phyloP scores from a whole-genome alignment of 2,113 vertebrate species.

The Hassar affinis region DNA sequence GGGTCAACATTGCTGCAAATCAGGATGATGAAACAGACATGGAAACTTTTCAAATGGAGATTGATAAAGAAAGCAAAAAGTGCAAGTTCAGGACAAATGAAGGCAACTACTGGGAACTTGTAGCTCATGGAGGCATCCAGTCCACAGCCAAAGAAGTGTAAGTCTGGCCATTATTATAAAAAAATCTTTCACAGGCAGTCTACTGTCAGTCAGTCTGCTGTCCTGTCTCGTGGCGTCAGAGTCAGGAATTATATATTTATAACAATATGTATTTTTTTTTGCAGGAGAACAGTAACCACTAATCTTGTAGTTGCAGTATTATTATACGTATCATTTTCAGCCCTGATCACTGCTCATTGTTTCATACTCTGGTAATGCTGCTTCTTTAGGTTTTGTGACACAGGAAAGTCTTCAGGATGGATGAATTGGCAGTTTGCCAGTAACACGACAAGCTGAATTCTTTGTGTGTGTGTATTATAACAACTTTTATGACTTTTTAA shows the following conservation, averaged over 20 bases:
- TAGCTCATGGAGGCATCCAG: constrained; percentile 90
- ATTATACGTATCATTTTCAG: neutral
- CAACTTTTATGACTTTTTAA: neutral
- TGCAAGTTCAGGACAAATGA: constrained; percentile 86
- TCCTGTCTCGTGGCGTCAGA: neutral
- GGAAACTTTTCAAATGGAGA: constrained; percentile 96
- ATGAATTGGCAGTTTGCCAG: neutral
- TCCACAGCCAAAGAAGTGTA: constrained; percentile 85
- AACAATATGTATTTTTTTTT: neutral
- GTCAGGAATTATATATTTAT: neutral
- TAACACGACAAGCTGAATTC: neutral
- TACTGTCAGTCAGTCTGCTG: neutral
- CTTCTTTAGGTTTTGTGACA: neutral
- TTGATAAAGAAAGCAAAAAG: constrained; percentile 85
- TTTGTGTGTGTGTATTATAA: neutral
- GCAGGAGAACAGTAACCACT: neutral
- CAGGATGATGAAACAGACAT: constrained; percentile 93
- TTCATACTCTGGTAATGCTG: neutral
- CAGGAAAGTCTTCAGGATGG: neutral
- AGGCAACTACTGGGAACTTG: constrained; percentile 90
- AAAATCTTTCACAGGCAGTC: neutral
- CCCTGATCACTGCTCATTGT: neutral
- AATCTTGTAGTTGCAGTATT: neutral
- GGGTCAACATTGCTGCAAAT: constrained; percentile 90
- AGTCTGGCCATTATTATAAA: constrained; percentile 58